Conservation (phyloP, 2,797 vertebrate genomes). For the Liparis tanakae region DNA sequence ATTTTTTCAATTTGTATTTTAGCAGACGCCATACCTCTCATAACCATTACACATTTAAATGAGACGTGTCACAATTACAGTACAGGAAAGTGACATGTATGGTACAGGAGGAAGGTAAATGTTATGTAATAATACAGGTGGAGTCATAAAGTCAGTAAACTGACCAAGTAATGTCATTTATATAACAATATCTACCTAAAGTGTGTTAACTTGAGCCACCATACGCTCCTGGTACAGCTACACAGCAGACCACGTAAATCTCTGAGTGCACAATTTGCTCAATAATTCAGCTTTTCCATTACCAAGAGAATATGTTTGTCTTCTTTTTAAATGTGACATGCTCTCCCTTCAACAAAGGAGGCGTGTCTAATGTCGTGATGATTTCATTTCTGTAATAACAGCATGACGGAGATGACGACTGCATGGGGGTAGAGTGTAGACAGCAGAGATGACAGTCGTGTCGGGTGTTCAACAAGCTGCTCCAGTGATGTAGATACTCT, state of each 20-base stretch:
- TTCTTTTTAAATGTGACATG: not conserved
- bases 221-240: not conserved
- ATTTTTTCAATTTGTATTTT: not conserved
- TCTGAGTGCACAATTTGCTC: not conserved
- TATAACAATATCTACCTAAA: not conserved
- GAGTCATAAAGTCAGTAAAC: not conserved
- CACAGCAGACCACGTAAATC: not conserved
- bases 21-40: not conserved
- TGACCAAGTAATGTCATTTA: not conserved
- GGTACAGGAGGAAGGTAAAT: not conserved
- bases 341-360: not conserved
- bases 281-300: not conserved
- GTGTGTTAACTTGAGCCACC: not conserved
- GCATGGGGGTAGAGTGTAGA: not conserved
- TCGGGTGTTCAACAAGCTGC: not conserved
- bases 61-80: not conserved
- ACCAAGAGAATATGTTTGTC: not conserved
- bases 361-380: not conserved
- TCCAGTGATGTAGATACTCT: not conserved
- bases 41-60: not conserved
- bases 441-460: not conserved
- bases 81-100: not conserved
- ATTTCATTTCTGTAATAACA: not conserved
- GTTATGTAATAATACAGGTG: not conserved
- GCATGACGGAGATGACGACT: conserved; percentile 9